Conservation (phyloP, 2,888 invertebrate species). For the Bombyx huttoni region DNA sequence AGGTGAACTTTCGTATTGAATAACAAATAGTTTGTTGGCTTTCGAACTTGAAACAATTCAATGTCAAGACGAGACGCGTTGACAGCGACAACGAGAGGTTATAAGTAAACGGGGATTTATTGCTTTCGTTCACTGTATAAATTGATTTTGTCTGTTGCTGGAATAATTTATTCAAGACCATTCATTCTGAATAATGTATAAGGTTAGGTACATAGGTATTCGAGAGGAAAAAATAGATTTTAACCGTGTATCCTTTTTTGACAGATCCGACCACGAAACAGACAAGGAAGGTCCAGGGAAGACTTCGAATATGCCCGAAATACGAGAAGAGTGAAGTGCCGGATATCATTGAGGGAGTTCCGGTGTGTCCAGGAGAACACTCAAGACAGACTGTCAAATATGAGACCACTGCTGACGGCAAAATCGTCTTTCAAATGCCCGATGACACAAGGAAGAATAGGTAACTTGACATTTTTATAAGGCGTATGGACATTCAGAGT, state of each 20-base stretch:
- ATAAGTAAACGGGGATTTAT: background rate
- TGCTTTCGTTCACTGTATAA: background rate
- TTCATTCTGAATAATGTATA: background rate
- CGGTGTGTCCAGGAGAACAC: slow-evolving; percentile 55
- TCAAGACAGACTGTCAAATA: slow-evolving; percentile 34
- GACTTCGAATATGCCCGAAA: slow-evolving; percentile 51
- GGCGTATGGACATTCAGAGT: too few species aligned
- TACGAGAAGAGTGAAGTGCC: slow-evolving; percentile 65
- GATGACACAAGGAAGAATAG: slow-evolving; percentile 40
- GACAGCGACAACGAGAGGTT: background rate
- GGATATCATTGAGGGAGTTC: slow-evolving; percentile 67
- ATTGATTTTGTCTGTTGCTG: background rate
- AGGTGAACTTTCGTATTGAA: background rate
- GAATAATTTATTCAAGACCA: background rate
- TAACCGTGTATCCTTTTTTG: too few species aligned
- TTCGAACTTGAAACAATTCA: slow-evolving; percentile 4
- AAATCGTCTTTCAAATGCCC: slow-evolving; percentile 49
- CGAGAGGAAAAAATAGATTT: too few species aligned
- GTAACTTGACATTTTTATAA: slow-evolving; percentile 19
- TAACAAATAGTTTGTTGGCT: background rate
- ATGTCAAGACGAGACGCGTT: slow-evolving; percentile 5
- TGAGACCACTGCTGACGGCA: slow-evolving; percentile 29
- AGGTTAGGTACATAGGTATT: background rate
- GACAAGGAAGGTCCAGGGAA: slow-evolving; percentile 43
- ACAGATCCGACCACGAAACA: slow-evolving; percentile 48